These are phyloP conservation scores for Myotis davidii DNA, from an alignment of 2,113 vertebrate genomes.

Conservation along the genomic window DNA sequence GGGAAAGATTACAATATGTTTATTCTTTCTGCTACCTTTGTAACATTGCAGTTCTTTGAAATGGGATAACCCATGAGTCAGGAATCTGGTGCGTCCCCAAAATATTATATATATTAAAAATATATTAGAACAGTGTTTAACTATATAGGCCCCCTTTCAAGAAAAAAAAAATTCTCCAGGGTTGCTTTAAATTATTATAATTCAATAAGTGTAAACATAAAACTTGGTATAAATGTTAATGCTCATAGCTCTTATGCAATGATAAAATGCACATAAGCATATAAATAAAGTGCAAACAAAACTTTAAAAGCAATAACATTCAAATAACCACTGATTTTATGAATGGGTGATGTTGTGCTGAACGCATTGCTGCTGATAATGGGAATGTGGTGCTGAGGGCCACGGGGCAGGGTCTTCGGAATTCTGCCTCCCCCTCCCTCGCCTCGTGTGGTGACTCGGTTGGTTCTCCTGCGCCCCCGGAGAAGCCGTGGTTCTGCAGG, in stretches of 20 bases:
- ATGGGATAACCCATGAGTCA: background rate
- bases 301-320: background rate
- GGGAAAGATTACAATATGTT: background rate
- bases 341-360: background rate
- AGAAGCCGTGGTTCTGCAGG: background rate
- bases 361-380: accelerated
- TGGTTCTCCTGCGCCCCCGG: no score
- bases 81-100: background rate
- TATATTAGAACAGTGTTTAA: background rate
- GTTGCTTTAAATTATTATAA: background rate
- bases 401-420: accelerated
- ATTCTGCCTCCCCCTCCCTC: accelerated
- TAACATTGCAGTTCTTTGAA: background rate
- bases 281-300: background rate
- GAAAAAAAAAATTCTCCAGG: background rate
- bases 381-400: accelerated
- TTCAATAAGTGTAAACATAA: background rate
- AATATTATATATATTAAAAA: background rate
- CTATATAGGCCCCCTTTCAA: background rate
- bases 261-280: background rate
- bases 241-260: background rate
- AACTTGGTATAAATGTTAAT: background rate
- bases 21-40: background rate
- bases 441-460: accelerated
- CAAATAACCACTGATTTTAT: accelerated